These are phyloP conservation scores for Epistrophe eligans DNA, from an alignment of 2,888 invertebrate species.

Conservation along the genomic window DNA sequence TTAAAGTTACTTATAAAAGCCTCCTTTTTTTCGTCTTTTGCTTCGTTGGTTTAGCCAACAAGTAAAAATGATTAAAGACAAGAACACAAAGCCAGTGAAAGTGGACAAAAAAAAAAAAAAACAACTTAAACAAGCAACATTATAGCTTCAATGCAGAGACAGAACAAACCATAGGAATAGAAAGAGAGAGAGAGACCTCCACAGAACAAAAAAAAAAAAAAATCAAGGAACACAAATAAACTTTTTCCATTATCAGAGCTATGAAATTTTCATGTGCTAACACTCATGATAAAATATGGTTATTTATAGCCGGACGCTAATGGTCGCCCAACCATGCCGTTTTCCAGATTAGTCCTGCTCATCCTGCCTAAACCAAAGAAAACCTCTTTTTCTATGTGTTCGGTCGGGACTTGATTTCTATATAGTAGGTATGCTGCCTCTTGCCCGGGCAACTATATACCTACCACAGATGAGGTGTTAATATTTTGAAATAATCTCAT, in stretches of 20 bases:
- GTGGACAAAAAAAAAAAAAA: constrained; percentile 11
- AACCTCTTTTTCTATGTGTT: not conserved
- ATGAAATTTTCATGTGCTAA: constrained; percentile 78
- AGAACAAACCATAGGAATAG: too few species aligned
- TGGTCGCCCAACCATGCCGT: constrained; percentile 45
- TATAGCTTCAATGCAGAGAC: constrained; percentile 8
- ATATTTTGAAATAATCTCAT: constrained; percentile 62
- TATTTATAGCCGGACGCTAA: constrained; percentile 77
- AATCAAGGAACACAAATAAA: constrained; percentile 67
- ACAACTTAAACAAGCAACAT: constrained; percentile 59
- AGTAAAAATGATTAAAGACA: constrained; percentile 73
- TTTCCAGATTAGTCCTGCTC: constrained; percentile 24
- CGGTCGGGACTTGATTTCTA: not conserved
- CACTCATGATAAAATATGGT: constrained; percentile 77
- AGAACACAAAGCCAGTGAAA: constrained; percentile 47
- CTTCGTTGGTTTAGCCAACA: constrained; percentile 49
- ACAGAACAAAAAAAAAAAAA: not conserved
- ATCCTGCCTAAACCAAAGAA: not conserved
- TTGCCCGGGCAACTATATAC: not conserved
- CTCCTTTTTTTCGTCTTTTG: constrained; percentile 19
- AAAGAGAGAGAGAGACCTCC: not conserved
- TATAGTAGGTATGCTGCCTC: not conserved
- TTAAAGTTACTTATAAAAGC: constrained; percentile 19
- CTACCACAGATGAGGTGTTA: constrained; percentile 57
- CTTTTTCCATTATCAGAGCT: constrained; percentile 78